Evolutionary conservation across 2,888 invertebrate genomes (phyloP).

Genomic region (Calameuta pallipes): DNA sequence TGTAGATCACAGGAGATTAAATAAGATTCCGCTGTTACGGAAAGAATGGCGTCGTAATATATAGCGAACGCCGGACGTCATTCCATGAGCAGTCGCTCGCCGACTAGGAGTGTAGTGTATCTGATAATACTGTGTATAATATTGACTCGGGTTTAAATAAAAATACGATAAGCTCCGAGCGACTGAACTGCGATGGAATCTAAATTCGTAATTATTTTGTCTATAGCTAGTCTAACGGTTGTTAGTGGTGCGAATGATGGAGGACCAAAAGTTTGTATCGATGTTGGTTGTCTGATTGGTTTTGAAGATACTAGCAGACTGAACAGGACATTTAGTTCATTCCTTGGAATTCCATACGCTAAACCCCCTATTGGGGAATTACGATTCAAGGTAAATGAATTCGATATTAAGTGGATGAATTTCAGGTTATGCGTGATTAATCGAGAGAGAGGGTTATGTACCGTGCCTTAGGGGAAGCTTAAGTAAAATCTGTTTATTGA

Average conservation of each 20-base stretch:
- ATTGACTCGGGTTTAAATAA: neutral
- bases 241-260: neutral
- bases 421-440: neutral
- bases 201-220: neutral
- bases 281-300: conserved; percentile 18
- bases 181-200: neutral
- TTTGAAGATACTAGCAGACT: conserved; percentile 6
- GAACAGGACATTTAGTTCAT: conserved; percentile 65
- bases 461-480: neutral
- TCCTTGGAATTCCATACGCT: conserved; percentile 72
- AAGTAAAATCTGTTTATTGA: neutral
- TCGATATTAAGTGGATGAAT: neutral
- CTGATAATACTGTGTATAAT: neutral
- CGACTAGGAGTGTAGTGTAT: neutral
- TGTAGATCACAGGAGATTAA: neutral
- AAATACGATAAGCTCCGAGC: neutral
- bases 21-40: neutral
- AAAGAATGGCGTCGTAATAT: neutral
- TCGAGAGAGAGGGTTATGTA: neutral
- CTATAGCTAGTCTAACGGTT: neutral
- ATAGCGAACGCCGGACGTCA: neutral
- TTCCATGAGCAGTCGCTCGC: neutral
- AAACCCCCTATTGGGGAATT: conserved; percentile 68
- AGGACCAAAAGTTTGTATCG: conserved; percentile 14
- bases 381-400: conserved; percentile 57